Base-by-base conservation (phyloP, 2,797 vertebrate genomes). In the Tympanoctomys barrerae region DNA sequence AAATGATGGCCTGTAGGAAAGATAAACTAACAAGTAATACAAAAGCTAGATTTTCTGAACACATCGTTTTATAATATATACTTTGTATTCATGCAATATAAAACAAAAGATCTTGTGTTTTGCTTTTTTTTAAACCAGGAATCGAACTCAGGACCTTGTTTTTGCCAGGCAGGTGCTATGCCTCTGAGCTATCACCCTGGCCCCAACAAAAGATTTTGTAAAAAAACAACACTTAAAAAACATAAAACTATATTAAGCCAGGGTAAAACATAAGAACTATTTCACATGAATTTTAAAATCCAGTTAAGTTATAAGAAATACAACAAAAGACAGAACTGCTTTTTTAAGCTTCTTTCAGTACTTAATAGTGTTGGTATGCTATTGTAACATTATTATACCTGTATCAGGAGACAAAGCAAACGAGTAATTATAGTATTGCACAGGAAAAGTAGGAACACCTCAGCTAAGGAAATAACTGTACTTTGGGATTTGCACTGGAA, bases 1-100 rank as follows among this genome's bases (percentile, higher is more conserved):
- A 31, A 81, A 61, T 39, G 59, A 18, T 52, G 88, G 42, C 33
- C 52, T 52, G 26, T 89, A 10, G 21, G 31, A 11, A 97, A 80
- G 18, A 46, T 28, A 24, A 87, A 87, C 83, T 7, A 68, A 46
- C 8, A 90, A 78, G 1, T 11, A 2, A 42, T 86, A 93, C 62
- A 81, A 89, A 88, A 62, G 26, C 33, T 71, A 94, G 28, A 70
- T 28, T 95, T 64, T 84, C 39, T 90, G 31, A 71, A 81, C 70
- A 84, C 62, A 71, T 19, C 62, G 19, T 24, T 96, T 88, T 64
- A 64, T 18, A 49, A n/a, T 88, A 57, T 85, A 24, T 9, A 93
- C 71, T 83, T 39, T 75, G 19, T n/a, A 92, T 62, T 52, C 71
- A 79, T 12, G 26, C 57, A 64, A 87, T 22, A 80, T 66, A 79